phyloP scores from a whole-genome alignment of 1,140 invertebrate species.

The Thereuonema tuberculata region DNA sequence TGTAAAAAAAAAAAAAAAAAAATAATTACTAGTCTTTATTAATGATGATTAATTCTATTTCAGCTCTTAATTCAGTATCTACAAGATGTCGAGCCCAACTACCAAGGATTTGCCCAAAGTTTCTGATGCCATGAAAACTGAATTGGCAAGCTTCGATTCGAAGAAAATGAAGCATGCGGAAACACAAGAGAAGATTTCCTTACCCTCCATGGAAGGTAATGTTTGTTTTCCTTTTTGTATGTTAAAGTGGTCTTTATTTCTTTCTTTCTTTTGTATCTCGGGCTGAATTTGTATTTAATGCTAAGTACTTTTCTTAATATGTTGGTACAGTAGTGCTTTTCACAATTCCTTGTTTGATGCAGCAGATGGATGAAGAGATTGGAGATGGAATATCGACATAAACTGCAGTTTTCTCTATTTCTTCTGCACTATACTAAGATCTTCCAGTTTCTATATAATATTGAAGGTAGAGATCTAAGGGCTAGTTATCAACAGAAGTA shows the following conservation, averaged over 20 bases:
- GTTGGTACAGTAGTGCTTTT: too few species aligned
- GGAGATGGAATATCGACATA: too few species aligned
- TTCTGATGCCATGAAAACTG: slow-evolving; percentile 66
- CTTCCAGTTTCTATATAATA: too few species aligned
- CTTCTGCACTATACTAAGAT: too few species aligned
- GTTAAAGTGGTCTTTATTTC: not conserved
- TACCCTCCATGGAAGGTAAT: slow-evolving; percentile 75
- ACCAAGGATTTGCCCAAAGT: slow-evolving; percentile 82
- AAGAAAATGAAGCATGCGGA: slow-evolving; percentile 57
- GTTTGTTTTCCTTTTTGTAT: not conserved
- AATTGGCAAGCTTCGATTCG: slow-evolving; percentile 68
- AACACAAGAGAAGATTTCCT: slow-evolving; percentile 69
- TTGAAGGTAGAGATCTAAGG: too few species aligned
- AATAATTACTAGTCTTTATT: too few species aligned
- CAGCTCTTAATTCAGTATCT: not conserved
- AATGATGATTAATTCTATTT: not conserved
- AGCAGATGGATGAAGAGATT: too few species aligned
- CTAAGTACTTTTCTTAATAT: not conserved
- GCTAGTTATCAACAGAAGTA: too few species aligned
- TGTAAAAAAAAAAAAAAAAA: too few species aligned
- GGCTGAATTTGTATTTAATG: too few species aligned
- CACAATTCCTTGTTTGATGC: too few species aligned
- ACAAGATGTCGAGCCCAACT: slow-evolving; percentile 39
- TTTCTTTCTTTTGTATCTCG: slow-evolving; percentile 10
- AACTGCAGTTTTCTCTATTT: too few species aligned